Evolutionary conservation across 1,140 invertebrate species (phyloP), one percentile per base, ranked within the genome.

Genomic region (Nephotettix cincticeps): DNA sequence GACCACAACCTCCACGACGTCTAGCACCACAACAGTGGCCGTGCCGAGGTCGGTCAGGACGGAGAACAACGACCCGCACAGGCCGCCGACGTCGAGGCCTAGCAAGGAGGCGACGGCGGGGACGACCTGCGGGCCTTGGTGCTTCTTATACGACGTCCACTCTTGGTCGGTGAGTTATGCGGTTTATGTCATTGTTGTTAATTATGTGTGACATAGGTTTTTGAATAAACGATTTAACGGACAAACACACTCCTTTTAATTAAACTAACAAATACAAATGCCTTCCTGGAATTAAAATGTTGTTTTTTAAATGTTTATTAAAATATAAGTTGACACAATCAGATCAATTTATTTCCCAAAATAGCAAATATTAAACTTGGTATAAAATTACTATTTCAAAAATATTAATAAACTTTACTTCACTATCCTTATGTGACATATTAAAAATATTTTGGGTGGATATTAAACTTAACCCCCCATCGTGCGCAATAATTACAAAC

Each of bases 21-120:
- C 47, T 11, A 56, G 28, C 1, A 58, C 47, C 14, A 70, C 69
- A 1, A 36, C 17, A 27, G 28, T 32, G 21, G 17, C 51, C 11
- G 1, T 11, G 1, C 27, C 25, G 6, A 2, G 17, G 28, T 19
- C 47, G 27, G 63, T 65, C n/a, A 65, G 63, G 21, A 65, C 63
- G 2, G 63, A 32, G 32, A 65, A 65, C 36, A 65, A 65, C 63
- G 63, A 65, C 36, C 63, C 63, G 30, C 17, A 40, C 63, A 65
- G 63, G 19, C 58, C 58, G 9, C 21, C 6, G 6, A 14, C 21
- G 9, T 36, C 4, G 14, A 14, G 25, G 27, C 23, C 1, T 28
- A 4, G 9, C 25, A 6, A 6, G 25, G 56, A n/a, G 6, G 25
- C 2, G 6, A 27, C 13, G 56, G n/a, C 6, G 56, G 1, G 56